Base-by-base conservation (phyloP, 2,888 invertebrate genomes). In the Nycteola revayana region DNA sequence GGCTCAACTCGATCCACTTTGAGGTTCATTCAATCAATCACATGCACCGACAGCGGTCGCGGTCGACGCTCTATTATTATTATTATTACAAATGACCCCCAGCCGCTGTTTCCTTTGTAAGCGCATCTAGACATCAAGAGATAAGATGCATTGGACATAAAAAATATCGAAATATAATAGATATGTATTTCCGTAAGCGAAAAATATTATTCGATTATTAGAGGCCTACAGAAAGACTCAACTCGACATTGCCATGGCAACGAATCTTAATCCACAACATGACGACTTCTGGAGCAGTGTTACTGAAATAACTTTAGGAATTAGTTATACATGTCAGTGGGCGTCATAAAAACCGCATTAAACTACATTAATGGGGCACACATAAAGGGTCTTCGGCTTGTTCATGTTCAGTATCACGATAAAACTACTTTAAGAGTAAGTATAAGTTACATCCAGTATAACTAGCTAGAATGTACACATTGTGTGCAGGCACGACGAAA, bases 401-500 rank as follows among this genome's bases (percentile, higher is more conserved):
- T 33, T 41, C 34, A 39, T 43, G 33, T 43, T 40, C 30, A 36
- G 47, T 39, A 49, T 45, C 43, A 40, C 43, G 42, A 41, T 41
- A 30, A 31, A 32, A 34, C 35, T 41, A 38, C 38, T 49, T 49
- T 29, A 21, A 24, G 9, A 24, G 23, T 10, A 27, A 9, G 65
- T 70, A 60, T 76, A 55, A 49, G 59, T 77, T 75, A 72, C 74
- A 68, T 63, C 70, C 60, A 63, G 73, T 69, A 41, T 52, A 60
- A 73, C 75, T 51, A 53, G 67, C 60, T 66, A 48, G 54, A 49
- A 64, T 62, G 65, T 55, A 56, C 61, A 74, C 61, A 74, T 81
- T 79, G 75, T 75, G 61, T 42, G 57, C 43, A 43, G 49, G 49
- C 58, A 49, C 66, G 60, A 55, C 52, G 85, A 69, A 78, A 85